phyloP scores from a whole-genome alignment of 2,797 vertebrate genomes.

The Argya squamiceps region DNA sequence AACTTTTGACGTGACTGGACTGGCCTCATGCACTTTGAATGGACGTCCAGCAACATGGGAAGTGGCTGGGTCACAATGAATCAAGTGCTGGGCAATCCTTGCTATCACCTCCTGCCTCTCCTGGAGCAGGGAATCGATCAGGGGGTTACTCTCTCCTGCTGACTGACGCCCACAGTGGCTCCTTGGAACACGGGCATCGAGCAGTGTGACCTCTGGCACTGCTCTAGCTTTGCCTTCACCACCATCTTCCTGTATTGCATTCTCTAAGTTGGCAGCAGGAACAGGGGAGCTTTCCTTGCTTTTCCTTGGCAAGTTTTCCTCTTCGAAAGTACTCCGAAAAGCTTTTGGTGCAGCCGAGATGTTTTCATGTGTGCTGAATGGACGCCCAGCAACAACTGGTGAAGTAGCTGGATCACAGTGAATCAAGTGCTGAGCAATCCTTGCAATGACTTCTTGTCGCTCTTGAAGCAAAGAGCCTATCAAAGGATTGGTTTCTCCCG shows the following conservation, averaged over 20 bases:
- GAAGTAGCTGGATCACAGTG: slow-evolving; percentile 92
- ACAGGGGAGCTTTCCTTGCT: slow-evolving; percentile 81
- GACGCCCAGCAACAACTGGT: slow-evolving; percentile 82
- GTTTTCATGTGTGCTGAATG: slow-evolving; percentile 79
- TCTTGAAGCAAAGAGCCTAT: slow-evolving; percentile 96
- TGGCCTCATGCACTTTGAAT: slow-evolving; percentile 76
- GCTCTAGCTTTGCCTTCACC: slow-evolving; percentile 74
- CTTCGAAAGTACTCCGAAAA: slow-evolving; percentile 78
- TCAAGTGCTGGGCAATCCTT: slow-evolving; percentile 93
- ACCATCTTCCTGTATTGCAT: slow-evolving; percentile 66
- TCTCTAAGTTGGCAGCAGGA: slow-evolving; percentile 36
- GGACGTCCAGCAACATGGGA: slow-evolving; percentile 82
- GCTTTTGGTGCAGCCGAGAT: slow-evolving; percentile 79
- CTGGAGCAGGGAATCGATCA: slow-evolving; percentile 93
- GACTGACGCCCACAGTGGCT: slow-evolving; percentile 72
- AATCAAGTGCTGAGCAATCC: slow-evolving; percentile 95
- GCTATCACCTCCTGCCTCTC: slow-evolving; percentile 96
- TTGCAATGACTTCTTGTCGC: slow-evolving; percentile 94
- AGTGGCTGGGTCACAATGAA: slow-evolving; percentile 90
- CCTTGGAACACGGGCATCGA: slow-evolving; percentile 64
- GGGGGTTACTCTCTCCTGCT: slow-evolving; percentile 84
- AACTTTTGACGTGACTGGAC: slow-evolving; percentile 80
- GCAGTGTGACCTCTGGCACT: slow-evolving; percentile 78
- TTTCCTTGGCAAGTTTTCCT: slow-evolving; percentile 80
- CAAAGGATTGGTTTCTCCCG: slow-evolving; percentile 88